Base-by-base conservation (phyloP, 2,888 invertebrate species). In the Diploptera punctata region DNA sequence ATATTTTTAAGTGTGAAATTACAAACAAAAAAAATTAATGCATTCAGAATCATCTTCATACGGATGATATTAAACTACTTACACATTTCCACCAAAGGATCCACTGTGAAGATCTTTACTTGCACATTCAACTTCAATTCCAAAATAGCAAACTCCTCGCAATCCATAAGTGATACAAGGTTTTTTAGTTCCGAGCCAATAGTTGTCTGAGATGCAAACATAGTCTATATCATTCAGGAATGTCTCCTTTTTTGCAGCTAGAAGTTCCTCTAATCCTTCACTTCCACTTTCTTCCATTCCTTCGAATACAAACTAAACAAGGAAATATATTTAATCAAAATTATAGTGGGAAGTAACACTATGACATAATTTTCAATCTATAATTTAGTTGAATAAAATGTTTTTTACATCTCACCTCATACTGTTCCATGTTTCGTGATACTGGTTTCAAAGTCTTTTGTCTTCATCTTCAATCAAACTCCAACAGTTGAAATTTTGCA, bases 271-370 rank as follows among this genome's bases (percentile, higher is more conserved):
- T 26, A 99, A 85, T n/a, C 99, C 99, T 81, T 94, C 93, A 73
- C 98, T 98, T 5, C 98, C 98, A 74, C 93, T 93, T 82, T 99
- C 99, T 83, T 99, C 99, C 99, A 99, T 99, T 70, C 97, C 97
- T 86, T 99, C 99, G 81, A 99, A 93, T 16, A 95, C 89, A 83
- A 99, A 98, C 88, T 91, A 79, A 52, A 81, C 78, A 71, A 57
- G 24, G 16, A 65, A 38, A 67, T 52, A 24, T 52, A 76, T 31
- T 21, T 4, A 57, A 57, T 29, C 60, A 61, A n/a, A n/a, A n/a
- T n/a, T n/a, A n/a, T n/a, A n/a, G n/a, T n/a, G n/a, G n/a, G n/a
- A n/a, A n/a, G n/a, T n/a, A n/a, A n/a, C n/a, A n/a, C n/a, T n/a
- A n/a, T n/a, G n/a, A n/a, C n/a, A n/a, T n/a, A n/a, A n/a, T n/a